Base-by-base conservation (phyloP, 37 sponge, comb jelly and placozoan species). In the Chondrilla cf. caribensis region DNA sequence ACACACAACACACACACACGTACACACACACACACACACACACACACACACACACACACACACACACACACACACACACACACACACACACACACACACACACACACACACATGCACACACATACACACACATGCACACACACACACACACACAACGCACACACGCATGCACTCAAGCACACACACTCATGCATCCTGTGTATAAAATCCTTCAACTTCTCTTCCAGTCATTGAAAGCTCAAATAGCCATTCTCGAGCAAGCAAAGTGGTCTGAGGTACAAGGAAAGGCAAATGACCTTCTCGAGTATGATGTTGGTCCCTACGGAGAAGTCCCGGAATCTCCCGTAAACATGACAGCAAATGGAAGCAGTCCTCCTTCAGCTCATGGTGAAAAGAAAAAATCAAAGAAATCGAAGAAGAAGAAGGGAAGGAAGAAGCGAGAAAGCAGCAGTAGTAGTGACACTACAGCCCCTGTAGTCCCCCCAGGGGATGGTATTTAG, bases 391-490 rank as follows among this genome's bases (percentile, higher is more conserved):
- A 17, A 8, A 9, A 39, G 76, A 73, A 73, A 43, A 73, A 73
- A 9, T 14, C 6, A 47, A 25, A 19, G 1, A 73, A 73, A 24
- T 73, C 76, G 18, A 73, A 73, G 44, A 73, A 73, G 76, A 73
- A 68, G 37, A 73, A 73, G 29, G 22, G 31, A 24, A 40, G 24
- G 25, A 40, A 38, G 43, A 73, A 39, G 41, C 41, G 70, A 21
- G 37, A 21, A 43, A 21, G 17, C 18, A 40, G 76, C 41, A 8
- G 2, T 73, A 21, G 44, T 40, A 73, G 76, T 73, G 76, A 73
- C 44, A 41, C 76, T 25, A 25, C 18, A 8, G 38, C 76, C 22
- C 32, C 71, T 22, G 25, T 26, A 64, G 28, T 26, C 66, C 22
- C 66, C 22, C 22, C 22, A 7, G 22, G 66, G 8, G n/a, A n/a